Conservation (phyloP, 2,797 vertebrate genomes). For the Apogon talboti region DNA sequence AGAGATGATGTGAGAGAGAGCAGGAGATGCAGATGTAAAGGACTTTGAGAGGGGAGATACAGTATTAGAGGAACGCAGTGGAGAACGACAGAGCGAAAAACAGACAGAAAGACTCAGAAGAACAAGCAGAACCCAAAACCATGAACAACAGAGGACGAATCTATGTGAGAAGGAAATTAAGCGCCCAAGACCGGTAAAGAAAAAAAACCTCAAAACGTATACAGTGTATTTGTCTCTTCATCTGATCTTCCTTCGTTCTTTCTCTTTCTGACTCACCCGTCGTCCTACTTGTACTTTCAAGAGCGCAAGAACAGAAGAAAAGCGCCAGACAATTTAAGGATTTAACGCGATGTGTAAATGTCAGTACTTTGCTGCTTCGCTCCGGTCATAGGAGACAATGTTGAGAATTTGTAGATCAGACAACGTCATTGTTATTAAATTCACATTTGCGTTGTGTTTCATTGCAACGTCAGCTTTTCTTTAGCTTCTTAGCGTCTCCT, state of each 20-base stretch:
- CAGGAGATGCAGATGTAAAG: slow-evolving; percentile 40
- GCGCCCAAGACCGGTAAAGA: slow-evolving; percentile 65
- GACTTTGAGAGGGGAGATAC: slow-evolving; percentile 39
- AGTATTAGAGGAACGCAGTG: slow-evolving; percentile 33
- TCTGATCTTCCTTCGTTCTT: slow-evolving; percentile 52
- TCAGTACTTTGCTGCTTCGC: not conserved
- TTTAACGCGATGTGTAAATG: slow-evolving; percentile 4
- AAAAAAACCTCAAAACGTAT: slow-evolving; percentile 43
- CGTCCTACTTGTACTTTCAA: slow-evolving; percentile 70
- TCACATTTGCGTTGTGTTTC: not conserved
- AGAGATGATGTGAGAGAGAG: not conserved
- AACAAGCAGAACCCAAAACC: slow-evolving; percentile 29
- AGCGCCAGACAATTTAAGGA: slow-evolving; percentile 5
- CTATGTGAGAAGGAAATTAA: slow-evolving; percentile 58
- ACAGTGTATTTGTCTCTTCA: slow-evolving; percentile 60
- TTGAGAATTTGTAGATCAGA: too few species aligned
- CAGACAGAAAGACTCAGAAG: slow-evolving; percentile 33
- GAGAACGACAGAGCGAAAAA: slow-evolving; percentile 21
- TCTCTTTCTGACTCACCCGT: slow-evolving; percentile 71
- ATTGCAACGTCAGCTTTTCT: not conserved
- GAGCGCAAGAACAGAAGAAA: slow-evolving; percentile 41
- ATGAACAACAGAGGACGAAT: slow-evolving; percentile 46
- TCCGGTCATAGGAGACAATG: not conserved
- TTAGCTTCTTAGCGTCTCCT: not conserved
- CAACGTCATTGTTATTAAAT: too few species aligned